Evolutionary conservation across 2,113 vertebrate genomes (phyloP), one percentile per base, ranked within the genome.

Genomic region (Urocolius indicus): DNA sequence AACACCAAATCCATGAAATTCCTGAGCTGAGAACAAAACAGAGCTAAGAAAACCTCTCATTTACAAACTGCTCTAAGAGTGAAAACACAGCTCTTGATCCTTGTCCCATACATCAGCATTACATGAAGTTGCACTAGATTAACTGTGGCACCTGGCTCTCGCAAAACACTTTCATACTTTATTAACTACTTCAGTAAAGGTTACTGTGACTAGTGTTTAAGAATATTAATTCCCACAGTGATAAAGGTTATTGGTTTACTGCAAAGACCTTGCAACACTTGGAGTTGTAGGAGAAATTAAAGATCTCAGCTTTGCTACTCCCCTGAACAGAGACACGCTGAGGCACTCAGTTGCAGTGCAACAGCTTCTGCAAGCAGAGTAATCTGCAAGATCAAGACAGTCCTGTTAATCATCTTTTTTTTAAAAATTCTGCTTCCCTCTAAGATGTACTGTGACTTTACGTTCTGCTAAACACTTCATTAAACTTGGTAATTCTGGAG

Each of bases 301-400:
- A 43, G 27, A 32, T 45, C 76, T 57, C 3, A 2, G 41, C 48
- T 43, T 46, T 55, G 62, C 10, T 43, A 36, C 27, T 21, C 13
- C 51, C 13, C 23, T 45, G 46, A 76, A 48, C 38, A 16, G 8
- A 46, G 32, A 59, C 49, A 20, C 4, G 1, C 16, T 2, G 19
- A 66, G 52, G 29, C 41, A 14, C 26, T 45, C 0, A 0, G 43
- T 0, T 15, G 22, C 36, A 55, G 21, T 2, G 55, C 54, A 54
- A 34, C 14, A 41, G 48, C 22, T 18, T 71, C 55, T 63, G 36
- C 30, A 27, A 36, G 63, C 43, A 77, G 6, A 78, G 46, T 4
- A 8, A 73, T 45, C 71, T 46, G 19, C 22, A 57, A 72, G 11
- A 74, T 34, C 16, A 74, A 43, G 16, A 72, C 62, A 59, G 14